Percentiles rank a stretch among this genome's conserved stretches.
Conservation (phyloP, 2,888 invertebrate species). For the Catocala nupta region DNA sequence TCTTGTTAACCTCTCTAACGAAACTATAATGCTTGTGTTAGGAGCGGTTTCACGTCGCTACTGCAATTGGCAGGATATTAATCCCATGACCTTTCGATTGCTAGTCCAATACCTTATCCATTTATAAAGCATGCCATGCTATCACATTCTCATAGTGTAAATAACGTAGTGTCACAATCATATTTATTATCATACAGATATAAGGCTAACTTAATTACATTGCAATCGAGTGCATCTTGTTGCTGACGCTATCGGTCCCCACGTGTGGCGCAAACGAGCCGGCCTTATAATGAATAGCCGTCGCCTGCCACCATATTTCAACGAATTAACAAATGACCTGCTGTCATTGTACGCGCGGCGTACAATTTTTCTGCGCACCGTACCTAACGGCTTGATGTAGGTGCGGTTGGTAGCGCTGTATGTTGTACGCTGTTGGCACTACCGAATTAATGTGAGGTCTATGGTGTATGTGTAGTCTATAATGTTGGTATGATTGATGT, state of each 20-base stretch:
- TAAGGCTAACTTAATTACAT: background rate
- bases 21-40: no score
- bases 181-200: background rate
- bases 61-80: no score
- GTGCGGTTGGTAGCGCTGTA: constrained; percentile 74
- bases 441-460: constrained; percentile 70
- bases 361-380: constrained; percentile 85
- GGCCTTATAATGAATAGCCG: constrained; percentile 85
- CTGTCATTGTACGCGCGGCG: constrained; percentile 80
- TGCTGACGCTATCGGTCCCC: constrained; percentile 73
- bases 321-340: constrained; percentile 85
- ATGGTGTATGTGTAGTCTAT: constrained; percentile 46
- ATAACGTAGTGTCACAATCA: no score
- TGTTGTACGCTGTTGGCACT: constrained; percentile 48
- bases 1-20: no score
- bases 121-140: no score
- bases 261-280: constrained; percentile 85
- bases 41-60: no score
- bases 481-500: constrained; percentile 38
- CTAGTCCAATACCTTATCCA: no score
- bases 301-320: constrained; percentile 85
- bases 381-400: constrained; percentile 81
- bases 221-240: constrained; percentile 22
- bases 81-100: no score
- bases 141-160: no score